Evolutionary conservation across 2,888 invertebrate species (phyloP).

Genomic region (Hesperia comma): DNA sequence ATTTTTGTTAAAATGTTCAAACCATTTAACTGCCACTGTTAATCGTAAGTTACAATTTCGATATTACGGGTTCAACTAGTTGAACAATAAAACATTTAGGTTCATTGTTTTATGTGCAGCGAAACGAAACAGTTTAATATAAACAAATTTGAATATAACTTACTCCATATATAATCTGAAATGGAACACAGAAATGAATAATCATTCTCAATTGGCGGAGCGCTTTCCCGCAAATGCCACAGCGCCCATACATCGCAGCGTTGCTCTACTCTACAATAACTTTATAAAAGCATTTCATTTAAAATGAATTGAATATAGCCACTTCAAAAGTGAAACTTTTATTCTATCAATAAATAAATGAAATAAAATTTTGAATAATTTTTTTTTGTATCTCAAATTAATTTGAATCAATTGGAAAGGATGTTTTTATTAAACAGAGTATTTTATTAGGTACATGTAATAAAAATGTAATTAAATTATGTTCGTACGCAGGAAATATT

Average conservation of each 20-base stretch:
- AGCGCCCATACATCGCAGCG: slow-evolving; percentile 7
- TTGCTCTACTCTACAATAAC: slow-evolving; percentile 4
- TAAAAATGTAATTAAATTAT: too few relatives aligned
- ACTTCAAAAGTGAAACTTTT: slow-evolving; percentile 7
- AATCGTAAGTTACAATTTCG: too few relatives aligned
- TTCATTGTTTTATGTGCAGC: not conserved
- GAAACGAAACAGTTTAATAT: not conserved
- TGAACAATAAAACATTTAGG: too few relatives aligned
- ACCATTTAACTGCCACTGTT: too few relatives aligned
- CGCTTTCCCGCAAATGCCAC: slow-evolving; percentile 14
- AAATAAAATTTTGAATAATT: not conserved
- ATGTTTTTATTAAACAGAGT: too few relatives aligned
- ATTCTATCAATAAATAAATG: slow-evolving; percentile 4
- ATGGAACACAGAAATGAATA: slow-evolving; percentile 20
- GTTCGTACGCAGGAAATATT: too few relatives aligned
- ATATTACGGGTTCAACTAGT: too few relatives aligned
- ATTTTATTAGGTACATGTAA: too few relatives aligned
- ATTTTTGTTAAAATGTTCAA: too few relatives aligned
- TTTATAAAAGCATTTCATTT: slow-evolving; percentile 15
- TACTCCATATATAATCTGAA: slow-evolving; percentile 7
- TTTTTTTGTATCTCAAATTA: not conserved
- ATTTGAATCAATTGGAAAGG: too few relatives aligned
- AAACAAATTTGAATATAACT: slow-evolving; percentile 16
- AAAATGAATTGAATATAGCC: slow-evolving; percentile 14
- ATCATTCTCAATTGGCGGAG: slow-evolving; percentile 18